Evolutionary conservation across 1,140 invertebrate species (phyloP).

Genomic region (Pseudomyrmex pallidus): DNA sequence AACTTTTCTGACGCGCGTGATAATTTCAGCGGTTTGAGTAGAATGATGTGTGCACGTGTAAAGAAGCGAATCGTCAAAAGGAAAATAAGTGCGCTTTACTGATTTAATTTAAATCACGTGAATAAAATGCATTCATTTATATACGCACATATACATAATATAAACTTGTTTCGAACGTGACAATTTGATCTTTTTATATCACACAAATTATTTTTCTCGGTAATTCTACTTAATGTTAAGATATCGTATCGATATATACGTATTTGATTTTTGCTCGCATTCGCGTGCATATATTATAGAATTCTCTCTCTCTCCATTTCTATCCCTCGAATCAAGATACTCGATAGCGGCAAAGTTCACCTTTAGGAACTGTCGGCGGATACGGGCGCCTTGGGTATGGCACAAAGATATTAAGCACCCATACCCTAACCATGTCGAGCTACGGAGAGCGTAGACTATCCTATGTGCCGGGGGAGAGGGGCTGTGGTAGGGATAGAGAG

Average conservation of each 20-base stretch:
- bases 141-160: too few relatives aligned
- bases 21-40: constrained; percentile 30
- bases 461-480: constrained; percentile 34
- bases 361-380: constrained; percentile 63
- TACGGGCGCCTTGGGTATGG: constrained; percentile 67
- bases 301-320: constrained; percentile 23
- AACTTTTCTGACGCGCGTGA: constrained; percentile 18
- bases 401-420: constrained; percentile 76
- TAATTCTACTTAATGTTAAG: not conserved
- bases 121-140: too few relatives aligned
- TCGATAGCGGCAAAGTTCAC: constrained; percentile 59
- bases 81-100: not conserved
- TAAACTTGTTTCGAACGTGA: too few relatives aligned
- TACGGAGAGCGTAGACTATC: constrained; percentile 63
- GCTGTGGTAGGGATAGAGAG: constrained; percentile 52
- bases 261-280: constrained; percentile 18
- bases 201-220: not conserved
- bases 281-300: not conserved
- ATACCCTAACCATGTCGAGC: constrained; percentile 64
- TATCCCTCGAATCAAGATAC: constrained; percentile 28
- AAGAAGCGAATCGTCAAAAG: not conserved
- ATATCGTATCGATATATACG: not conserved
- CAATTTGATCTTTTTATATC: too few relatives aligned
- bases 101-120: not conserved
- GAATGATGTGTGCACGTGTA: not conserved